These are phyloP conservation scores for Phylloscopus collybita DNA, from an alignment of 2,797 vertebrate species.

Conservation along the genomic window DNA sequence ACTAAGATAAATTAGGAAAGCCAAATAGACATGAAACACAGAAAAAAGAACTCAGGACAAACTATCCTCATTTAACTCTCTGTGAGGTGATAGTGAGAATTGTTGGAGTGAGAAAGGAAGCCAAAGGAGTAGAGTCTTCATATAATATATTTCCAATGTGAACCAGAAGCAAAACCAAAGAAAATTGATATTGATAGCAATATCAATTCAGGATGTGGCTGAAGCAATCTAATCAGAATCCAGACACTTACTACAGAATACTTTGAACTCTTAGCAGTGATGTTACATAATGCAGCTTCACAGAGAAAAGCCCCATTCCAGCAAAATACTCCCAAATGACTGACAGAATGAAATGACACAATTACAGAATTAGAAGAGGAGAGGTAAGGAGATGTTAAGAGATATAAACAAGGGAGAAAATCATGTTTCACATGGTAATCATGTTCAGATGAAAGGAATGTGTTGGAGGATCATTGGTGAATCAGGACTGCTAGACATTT, in stretches of 20 bases:
- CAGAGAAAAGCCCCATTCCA: conserved; percentile 16
- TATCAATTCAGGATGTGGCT: background rate
- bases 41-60: background rate
- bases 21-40: background rate
- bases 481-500: conserved; percentile 36
- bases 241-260: conserved; percentile 6
- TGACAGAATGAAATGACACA: background rate
- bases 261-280: conserved; percentile 25
- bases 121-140: background rate
- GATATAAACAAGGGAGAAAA: conserved; percentile 49
- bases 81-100: background rate
- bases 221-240: conserved; percentile 8
- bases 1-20: background rate
- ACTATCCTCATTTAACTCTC: background rate
- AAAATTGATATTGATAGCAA: conserved; percentile 16
- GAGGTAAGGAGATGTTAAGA: conserved; percentile 33
- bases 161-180: background rate
- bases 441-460: conserved; percentile 37
- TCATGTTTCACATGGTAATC: conserved; percentile 42
- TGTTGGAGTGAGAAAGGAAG: background rate
- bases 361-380: conserved; percentile 51
- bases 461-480: conserved; percentile 43
- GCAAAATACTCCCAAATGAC: conserved; percentile 19
- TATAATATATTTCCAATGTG: background rate
- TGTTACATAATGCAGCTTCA: conserved; percentile 18